phyloP scores from a whole-genome alignment of 2,888 invertebrate genomes.

The Notodonta ziczac region DNA sequence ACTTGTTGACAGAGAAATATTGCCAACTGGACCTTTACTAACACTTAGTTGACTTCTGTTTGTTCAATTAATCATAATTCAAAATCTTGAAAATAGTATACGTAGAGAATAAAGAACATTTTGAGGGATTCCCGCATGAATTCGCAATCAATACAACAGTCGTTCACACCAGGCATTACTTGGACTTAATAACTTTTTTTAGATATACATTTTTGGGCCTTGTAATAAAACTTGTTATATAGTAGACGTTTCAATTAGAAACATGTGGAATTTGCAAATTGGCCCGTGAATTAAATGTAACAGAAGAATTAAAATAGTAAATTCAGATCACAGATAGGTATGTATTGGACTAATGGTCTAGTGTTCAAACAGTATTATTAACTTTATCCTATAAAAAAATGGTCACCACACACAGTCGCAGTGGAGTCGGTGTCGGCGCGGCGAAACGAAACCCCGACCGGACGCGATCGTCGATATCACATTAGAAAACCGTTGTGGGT shows the following conservation, averaged over 20 bases:
- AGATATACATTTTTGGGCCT: too few species aligned
- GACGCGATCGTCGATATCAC: constrained; percentile 61
- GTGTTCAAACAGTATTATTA: background rate
- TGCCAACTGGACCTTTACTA: constrained; percentile 20
- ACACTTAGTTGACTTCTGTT: constrained; percentile 26
- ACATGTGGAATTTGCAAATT: background rate
- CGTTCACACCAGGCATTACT: too few species aligned
- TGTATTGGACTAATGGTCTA: constrained; percentile 7
- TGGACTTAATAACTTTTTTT: too few species aligned
- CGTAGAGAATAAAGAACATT: constrained; percentile 15
- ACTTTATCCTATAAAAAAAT: constrained; percentile 46
- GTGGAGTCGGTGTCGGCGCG: constrained; percentile 29
- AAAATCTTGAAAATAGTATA: constrained; percentile 21
- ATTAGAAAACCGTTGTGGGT: constrained; percentile 65
- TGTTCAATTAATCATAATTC: constrained; percentile 27
- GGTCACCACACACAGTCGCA: constrained; percentile 43
- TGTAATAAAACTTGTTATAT: too few species aligned
- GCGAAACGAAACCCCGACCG: constrained; percentile 60
- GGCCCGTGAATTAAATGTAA: background rate
- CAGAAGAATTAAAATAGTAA: background rate
- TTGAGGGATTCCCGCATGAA: background rate
- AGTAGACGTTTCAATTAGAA: background rate
- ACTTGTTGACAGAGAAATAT: constrained; percentile 19
- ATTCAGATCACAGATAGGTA: constrained; percentile 9
- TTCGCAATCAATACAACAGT: background rate